Evolutionary conservation across 2,888 invertebrate genomes (phyloP), one percentile per base, ranked within the genome.

Genomic region (Oasisia sp.): DNA sequence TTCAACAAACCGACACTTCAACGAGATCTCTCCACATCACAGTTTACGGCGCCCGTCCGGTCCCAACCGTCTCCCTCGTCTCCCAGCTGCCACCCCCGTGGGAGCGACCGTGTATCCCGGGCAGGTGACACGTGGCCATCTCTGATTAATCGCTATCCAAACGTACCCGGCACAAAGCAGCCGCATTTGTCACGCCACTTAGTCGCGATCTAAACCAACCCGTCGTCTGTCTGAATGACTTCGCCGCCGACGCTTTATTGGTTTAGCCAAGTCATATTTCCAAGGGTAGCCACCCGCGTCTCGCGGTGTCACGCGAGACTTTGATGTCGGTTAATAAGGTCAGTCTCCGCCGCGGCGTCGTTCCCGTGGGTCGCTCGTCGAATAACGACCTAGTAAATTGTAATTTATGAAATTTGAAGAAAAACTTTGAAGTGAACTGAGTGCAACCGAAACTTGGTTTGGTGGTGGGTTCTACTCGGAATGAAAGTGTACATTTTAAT

Each of bases 1-100:
- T 74, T 74, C 74, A 74, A 74, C 74, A 74, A 74, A 74, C 74
- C 74, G 74, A 74, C 74, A 74, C 74, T 74, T 74, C 74, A 74
- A 74, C n/a, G 74, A 74, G 74, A 74, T 74, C 74, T 14, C 74
- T 3, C 19, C 74, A 74, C 74, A 2, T 74, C 14, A 74, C 27
- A 74, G 74, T 74, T 74, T 74, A 74, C n/a, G 74, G 74, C 74
- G 74, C 74, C 74, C 50, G 50, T 50, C 14, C 50, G 38, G 50
- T 50, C 50, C 50, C 74, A 74, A 27, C 74, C 4, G 14, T 74
- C n/a, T 74, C 74, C 74, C 74, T 27, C 74, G 19, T 74, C 74
- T 19, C 74, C 19, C 74, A 74, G 74, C 74, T 74, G 74, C 27
- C n/a, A 7, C n/a, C 56, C 74, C 74, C 74, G 74, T 74, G 74